These are phyloP conservation scores for Geodia barretti DNA, from an alignment of 37 sponge, comb jelly and placozoan species.

Conservation along the genomic window DNA sequence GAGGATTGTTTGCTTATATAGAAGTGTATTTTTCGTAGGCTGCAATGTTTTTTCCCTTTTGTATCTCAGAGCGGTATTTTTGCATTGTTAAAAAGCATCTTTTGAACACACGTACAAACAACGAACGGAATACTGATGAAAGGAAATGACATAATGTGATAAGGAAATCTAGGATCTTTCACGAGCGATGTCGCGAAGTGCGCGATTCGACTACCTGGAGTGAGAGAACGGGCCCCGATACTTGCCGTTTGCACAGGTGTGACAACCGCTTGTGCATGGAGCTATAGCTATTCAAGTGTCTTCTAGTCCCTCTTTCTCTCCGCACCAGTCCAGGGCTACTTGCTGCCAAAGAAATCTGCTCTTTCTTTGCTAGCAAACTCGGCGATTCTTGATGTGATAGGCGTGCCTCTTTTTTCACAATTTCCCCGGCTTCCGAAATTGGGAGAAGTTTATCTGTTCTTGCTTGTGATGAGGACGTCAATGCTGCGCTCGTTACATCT, in stretches of 20 bases:
- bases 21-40: too few relatives aligned
- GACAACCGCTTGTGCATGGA: not conserved
- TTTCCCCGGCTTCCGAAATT: not conserved
- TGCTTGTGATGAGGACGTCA: not conserved
- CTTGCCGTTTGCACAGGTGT: not conserved
- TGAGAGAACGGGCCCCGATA: not conserved
- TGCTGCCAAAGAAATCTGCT: not conserved
- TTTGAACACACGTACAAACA: too few relatives aligned
- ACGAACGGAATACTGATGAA: too few relatives aligned
- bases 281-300: not conserved
- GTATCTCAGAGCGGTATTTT: too few relatives aligned
- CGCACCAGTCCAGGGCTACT: not conserved
- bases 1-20: too few relatives aligned
- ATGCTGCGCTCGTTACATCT: too few relatives aligned
- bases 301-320: not conserved
- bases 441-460: not conserved
- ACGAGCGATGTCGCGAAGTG: not conserved
- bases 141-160: too few relatives aligned
- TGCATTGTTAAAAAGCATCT: too few relatives aligned
- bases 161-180: too few relatives aligned
- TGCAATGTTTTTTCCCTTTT: too few relatives aligned
- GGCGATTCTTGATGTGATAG: too few relatives aligned
- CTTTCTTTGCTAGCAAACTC: not conserved
- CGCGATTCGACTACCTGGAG: not conserved
- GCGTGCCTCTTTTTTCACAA: too few relatives aligned